Conservation (phyloP, 2,113 vertebrate genomes). For the Forbesichthys papilliferus region DNA sequence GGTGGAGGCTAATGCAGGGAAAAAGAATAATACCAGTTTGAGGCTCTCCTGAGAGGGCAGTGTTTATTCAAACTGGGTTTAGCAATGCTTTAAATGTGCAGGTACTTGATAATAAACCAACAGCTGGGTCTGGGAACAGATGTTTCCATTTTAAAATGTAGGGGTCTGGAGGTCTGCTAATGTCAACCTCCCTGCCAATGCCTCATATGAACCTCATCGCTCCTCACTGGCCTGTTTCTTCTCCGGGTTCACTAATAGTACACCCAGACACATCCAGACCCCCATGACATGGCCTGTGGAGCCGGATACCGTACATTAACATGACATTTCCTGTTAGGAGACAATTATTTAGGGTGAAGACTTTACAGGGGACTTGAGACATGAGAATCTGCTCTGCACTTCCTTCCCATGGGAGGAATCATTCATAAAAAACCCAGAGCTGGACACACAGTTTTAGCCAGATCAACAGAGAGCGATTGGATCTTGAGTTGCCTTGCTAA, state of each 20-base stretch:
- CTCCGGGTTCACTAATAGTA: no score
- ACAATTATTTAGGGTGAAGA: constrained; percentile 45
- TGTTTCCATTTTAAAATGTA: constrained; percentile 27
- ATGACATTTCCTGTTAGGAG: constrained; percentile 48
- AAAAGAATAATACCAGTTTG: constrained; percentile 55
- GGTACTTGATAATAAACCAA: constrained; percentile 55
- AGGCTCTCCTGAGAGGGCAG: constrained; percentile 46
- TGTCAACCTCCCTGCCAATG: constrained; percentile 12
- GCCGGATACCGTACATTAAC: constrained; percentile 27
- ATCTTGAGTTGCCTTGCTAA: constrained; percentile 37
- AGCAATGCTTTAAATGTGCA: constrained; percentile 65
- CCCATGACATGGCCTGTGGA: neutral
- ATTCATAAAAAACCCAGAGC: constrained; percentile 23
- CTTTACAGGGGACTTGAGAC: constrained; percentile 27
- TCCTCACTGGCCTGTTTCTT: neutral
- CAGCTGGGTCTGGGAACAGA: constrained; percentile 43
- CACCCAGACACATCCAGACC: neutral
- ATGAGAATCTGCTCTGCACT: constrained; percentile 28
- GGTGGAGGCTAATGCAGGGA: constrained; percentile 35
- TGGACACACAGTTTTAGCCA: constrained; percentile 25
- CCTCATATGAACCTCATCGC: neutral
- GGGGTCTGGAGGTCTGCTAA: constrained; percentile 18
- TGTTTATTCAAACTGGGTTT: constrained; percentile 57
- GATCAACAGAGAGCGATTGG: constrained; percentile 30
- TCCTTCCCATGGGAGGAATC: constrained; percentile 42